phyloP scores from a whole-genome alignment of 2,113 vertebrate genomes.

The Numida meleagris region DNA sequence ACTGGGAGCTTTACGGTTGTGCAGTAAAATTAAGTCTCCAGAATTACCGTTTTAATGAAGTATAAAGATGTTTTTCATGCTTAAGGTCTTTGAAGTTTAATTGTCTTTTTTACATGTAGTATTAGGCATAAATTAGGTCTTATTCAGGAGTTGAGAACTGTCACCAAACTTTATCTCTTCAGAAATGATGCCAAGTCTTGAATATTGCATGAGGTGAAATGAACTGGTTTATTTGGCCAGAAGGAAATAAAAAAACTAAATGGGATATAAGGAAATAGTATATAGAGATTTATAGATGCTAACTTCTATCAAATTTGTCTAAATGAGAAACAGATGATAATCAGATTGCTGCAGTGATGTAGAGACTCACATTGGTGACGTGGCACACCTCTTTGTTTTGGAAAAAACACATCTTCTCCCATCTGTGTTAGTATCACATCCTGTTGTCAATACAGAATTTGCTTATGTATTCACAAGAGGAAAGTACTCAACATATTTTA shows the following conservation, averaged over 20 bases:
- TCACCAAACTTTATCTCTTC: neutral
- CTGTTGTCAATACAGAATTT: neutral
- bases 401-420: neutral
- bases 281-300: neutral
- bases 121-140: neutral
- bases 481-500: neutral
- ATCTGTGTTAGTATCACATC: neutral
- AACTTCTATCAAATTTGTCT: neutral
- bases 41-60: neutral
- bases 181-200: neutral
- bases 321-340: neutral
- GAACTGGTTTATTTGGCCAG: neutral
- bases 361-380: neutral
- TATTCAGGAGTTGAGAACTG: neutral
- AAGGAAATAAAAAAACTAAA: neutral
- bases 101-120: conserved; percentile 5
- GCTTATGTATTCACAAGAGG: neutral
- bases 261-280: neutral
- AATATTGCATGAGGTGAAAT: neutral
- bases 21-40: neutral
- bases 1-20: neutral
- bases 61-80: neutral
- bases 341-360: neutral
- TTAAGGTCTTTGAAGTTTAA: conserved; percentile 19
- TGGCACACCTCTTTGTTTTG: neutral